These are phyloP conservation scores for Bambusicola thoracicus DNA, from an alignment of 2,113 vertebrate genomes.

Conservation along the genomic window DNA sequence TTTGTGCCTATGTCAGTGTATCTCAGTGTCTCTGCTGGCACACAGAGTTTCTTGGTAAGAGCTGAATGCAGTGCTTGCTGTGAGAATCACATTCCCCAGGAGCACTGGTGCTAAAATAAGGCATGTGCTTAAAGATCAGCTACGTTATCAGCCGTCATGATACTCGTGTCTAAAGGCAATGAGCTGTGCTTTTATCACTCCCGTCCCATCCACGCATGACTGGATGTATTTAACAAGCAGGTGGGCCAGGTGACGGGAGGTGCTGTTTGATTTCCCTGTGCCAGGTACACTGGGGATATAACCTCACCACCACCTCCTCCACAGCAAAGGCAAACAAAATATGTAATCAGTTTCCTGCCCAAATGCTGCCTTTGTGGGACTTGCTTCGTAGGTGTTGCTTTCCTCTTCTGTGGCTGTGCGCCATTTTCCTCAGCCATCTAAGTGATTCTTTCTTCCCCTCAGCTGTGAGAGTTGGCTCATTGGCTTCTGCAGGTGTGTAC, in stretches of 20 bases:
- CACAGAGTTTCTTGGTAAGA: neutral
- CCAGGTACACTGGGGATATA: neutral
- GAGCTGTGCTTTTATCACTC: neutral
- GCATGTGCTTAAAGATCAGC: neutral
- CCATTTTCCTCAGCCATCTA: neutral
- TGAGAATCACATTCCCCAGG: neutral
- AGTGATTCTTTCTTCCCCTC: neutral
- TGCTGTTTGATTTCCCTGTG: conserved; percentile 41
- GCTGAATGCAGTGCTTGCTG: neutral
- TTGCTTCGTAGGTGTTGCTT: neutral
- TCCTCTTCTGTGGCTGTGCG: neutral
- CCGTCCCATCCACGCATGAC: neutral
- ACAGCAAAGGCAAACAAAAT: neutral
- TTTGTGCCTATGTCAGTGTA: neutral
- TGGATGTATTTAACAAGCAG: conserved; percentile 60
- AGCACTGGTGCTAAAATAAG: neutral
- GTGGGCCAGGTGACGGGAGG: neutral
- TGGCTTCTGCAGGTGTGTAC: neutral
- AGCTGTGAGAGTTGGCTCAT: neutral
- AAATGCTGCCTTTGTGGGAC: neutral
- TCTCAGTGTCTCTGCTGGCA: neutral
- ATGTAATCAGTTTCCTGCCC: neutral
- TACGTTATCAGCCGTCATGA: neutral
- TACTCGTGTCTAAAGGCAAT: neutral
- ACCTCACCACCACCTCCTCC: neutral